A percentile compares a stretch with the other conserved stretches of the same genome.
phyloP scores from a whole-genome alignment of 2,888 invertebrate species.

The Caenorhabditis panamensis region DNA sequence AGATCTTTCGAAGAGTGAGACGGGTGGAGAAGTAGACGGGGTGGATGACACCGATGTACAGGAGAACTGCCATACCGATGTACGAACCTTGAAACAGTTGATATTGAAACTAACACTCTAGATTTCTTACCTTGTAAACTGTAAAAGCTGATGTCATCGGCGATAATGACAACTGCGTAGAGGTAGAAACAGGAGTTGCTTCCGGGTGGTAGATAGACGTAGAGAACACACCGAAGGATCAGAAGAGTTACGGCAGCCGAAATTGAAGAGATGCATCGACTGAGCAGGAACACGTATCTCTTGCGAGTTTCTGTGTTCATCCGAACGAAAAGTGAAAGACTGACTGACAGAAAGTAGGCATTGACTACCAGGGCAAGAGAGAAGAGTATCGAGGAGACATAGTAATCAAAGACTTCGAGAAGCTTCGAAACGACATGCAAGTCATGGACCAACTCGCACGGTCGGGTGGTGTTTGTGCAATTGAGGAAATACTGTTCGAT shows the following conservation, averaged over 20 bases:
- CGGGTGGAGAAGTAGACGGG: conserved; percentile 32
- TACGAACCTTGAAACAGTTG: conserved; percentile 24
- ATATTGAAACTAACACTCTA: background rate
- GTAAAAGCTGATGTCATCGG: conserved; percentile 35
- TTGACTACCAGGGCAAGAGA: conserved; percentile 21
- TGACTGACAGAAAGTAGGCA: conserved; percentile 30
- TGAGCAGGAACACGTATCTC: conserved; percentile 42
- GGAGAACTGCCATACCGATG: conserved; percentile 42
- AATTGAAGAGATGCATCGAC: conserved; percentile 40
- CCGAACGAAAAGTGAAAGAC: conserved; percentile 19
- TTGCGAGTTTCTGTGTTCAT: conserved; percentile 14
- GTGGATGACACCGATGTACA: conserved; percentile 43
- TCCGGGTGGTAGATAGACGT: conserved; percentile 40
- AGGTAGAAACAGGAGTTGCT: conserved; percentile 31
- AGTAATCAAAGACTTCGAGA: conserved; percentile 31
- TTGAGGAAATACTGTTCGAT: conserved; percentile 33
- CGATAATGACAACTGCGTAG: conserved; percentile 27
- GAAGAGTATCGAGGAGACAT: conserved; percentile 25
- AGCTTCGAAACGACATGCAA: conserved; percentile 8
- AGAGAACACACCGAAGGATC: conserved; percentile 30
- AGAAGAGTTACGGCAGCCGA: conserved; percentile 27
- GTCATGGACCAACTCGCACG: conserved; percentile 32
- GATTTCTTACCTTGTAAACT: conserved; percentile 41
- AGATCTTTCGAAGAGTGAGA: conserved; percentile 29
- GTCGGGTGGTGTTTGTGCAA: conserved; percentile 39